Percentiles rank a stretch among this genome's conserved stretches.
phyloP scores from a whole-genome alignment of 2,888 invertebrate genomes.

The Drosophila setosimentum region DNA sequence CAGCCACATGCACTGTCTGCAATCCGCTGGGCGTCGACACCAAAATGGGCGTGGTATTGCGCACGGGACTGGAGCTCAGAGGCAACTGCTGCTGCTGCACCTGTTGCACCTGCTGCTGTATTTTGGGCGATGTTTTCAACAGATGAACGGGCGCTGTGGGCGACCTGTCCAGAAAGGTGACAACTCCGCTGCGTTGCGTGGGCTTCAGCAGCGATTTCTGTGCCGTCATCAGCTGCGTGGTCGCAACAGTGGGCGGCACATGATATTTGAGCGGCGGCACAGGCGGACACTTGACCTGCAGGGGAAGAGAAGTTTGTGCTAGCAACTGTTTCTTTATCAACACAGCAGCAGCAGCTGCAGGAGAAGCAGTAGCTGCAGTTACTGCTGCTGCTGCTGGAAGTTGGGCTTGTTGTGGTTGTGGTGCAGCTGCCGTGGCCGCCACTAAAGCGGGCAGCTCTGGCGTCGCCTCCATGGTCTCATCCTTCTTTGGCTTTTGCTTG shows the following conservation, averaged over 20 bases:
- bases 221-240: constrained; percentile 30
- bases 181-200: constrained; percentile 52
- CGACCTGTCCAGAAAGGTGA: constrained; percentile 47
- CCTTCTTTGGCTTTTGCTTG: constrained; percentile 67
- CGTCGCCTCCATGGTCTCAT: constrained; percentile 22
- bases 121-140: constrained; percentile 36
- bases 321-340: constrained; percentile 53
- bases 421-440: constrained; percentile 63
- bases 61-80: constrained; percentile 42
- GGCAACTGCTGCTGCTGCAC: constrained; percentile 14
- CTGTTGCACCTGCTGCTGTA: constrained; percentile 22
- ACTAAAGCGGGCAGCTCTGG: constrained; percentile 77
- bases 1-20: constrained; percentile 84
- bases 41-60: constrained; percentile 80
- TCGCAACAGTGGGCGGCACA: constrained; percentile 57
- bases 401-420: constrained; percentile 1
- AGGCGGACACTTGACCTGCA: constrained; percentile 73
- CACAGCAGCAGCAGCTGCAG: constrained; percentile 17
- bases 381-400: constrained; percentile 17
- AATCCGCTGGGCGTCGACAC: constrained; percentile 83
- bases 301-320: constrained; percentile 36
- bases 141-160: constrained; percentile 29
- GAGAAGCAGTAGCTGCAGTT: constrained; percentile 14
- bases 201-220: constrained; percentile 79
- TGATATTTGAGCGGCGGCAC: constrained; percentile 82